Evolutionary conservation across 2,888 invertebrate genomes (phyloP).

Genomic region (Uropetala carovei): DNA sequence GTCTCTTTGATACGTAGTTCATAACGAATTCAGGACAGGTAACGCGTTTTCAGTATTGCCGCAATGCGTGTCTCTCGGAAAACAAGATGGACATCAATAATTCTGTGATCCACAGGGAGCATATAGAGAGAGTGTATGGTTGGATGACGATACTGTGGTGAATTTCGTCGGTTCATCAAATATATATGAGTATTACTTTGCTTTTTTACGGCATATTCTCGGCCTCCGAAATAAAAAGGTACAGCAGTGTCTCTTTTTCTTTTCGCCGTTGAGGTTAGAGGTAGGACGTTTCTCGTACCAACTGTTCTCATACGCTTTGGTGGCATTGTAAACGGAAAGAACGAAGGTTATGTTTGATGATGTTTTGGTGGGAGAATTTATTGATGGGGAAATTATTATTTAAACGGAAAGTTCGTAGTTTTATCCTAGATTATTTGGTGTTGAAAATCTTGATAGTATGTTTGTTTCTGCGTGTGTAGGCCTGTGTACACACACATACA

Average conservation of each 20-base stretch:
- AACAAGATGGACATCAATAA: slow-evolving; percentile 45
- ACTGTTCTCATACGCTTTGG: not conserved
- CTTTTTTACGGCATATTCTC: not conserved
- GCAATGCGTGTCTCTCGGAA: slow-evolving; percentile 6
- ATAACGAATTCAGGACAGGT: slow-evolving; percentile 9
- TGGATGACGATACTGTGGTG: not conserved
- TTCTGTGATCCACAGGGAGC: not conserved
- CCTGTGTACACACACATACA: too few relatives aligned
- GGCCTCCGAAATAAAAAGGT: not conserved
- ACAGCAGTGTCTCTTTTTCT: not conserved
- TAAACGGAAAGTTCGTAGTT: too few relatives aligned
- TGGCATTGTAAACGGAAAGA: too few relatives aligned
- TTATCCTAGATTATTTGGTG: too few relatives aligned
- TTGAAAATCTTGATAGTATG: too few relatives aligned
- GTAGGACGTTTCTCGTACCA: not conserved
- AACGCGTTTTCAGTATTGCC: not conserved
- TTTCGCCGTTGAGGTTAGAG: not conserved
- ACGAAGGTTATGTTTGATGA: too few relatives aligned
- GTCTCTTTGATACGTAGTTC: not conserved
- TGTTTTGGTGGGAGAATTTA: too few relatives aligned
- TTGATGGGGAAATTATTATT: too few relatives aligned
- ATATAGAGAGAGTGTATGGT: not conserved
- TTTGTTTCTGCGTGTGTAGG: too few relatives aligned
- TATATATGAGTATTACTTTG: not conserved
- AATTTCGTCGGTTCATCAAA: slow-evolving; percentile 34